Conservation (phyloP, 2,888 invertebrate species). For the Spodoptera picta region DNA sequence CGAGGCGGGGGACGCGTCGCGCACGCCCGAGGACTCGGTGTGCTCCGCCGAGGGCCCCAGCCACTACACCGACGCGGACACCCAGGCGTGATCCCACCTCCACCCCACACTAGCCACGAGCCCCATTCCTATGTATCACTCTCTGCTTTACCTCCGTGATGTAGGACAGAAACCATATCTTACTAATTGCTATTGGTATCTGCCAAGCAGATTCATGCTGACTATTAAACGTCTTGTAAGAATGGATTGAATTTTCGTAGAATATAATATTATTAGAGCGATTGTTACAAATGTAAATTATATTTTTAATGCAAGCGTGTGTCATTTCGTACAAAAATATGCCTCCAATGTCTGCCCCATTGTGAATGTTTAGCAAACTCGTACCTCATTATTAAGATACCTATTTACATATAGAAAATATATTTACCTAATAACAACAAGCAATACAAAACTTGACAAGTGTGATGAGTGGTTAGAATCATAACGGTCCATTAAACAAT, state of each 20-base stretch:
- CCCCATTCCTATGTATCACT: conserved; percentile 46
- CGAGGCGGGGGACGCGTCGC: conserved; percentile 93
- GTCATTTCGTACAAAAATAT: conserved; percentile 26
- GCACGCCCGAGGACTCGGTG: conserved; percentile 96
- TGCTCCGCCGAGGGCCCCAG: conserved; percentile 96
- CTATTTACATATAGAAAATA: too few species aligned
- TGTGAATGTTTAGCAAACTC: conserved; percentile 13
- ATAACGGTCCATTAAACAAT: conserved; percentile 40
- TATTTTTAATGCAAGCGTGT: conserved; percentile 48
- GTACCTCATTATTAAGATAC: conserved; percentile 1
- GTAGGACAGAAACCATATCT: conserved; percentile 14
- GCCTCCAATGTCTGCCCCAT: conserved; percentile 34
- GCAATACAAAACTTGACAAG: conserved; percentile 14
- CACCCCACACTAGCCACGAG: conserved; percentile 3
- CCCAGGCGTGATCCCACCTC: conserved; percentile 76
- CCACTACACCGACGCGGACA: conserved; percentile 89
- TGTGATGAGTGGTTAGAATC: conserved; percentile 7
- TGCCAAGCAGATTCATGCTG: conserved; percentile 18
- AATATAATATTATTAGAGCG: conserved; percentile 43
- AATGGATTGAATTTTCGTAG: conserved; percentile 50
- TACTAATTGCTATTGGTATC: conserved; percentile 26
- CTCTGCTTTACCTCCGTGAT: conserved; percentile 14
- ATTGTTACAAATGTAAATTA: conserved; percentile 61
- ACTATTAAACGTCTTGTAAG: conserved; percentile 32
- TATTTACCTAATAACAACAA: not conserved